Percentiles rank a stretch among this genome's conserved stretches.
These are phyloP conservation scores for Alitta virens DNA, from an alignment of 2,888 invertebrate species.

Conservation along the genomic window DNA sequence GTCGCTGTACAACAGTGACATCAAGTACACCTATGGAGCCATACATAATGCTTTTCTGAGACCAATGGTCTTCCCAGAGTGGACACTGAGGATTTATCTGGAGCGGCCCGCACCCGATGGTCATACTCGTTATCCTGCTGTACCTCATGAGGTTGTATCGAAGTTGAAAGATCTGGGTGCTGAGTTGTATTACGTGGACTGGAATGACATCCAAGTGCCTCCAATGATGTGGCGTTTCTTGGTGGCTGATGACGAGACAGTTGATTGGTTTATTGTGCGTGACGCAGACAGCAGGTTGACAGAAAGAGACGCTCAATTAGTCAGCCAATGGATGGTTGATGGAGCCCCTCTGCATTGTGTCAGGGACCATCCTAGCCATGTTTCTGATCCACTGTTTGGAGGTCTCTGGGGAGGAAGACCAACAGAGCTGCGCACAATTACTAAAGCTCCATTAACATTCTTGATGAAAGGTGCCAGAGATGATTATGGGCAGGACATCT, in stretches of 20 bases:
- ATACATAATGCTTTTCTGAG: constrained; percentile 28
- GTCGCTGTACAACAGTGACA: constrained; percentile 22
- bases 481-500: constrained; percentile 31
- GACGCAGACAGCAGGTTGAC: constrained; percentile 29
- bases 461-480: constrained; percentile 22
- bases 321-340: constrained; percentile 29
- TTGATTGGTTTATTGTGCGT: constrained; percentile 30
- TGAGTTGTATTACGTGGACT: constrained; percentile 25
- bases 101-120: constrained; percentile 17
- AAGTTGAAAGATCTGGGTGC: constrained; percentile 20
- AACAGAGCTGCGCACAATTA: constrained; percentile 18
- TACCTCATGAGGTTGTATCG: constrained; percentile 22
- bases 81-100: constrained; percentile 30
- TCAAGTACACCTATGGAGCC: constrained; percentile 26
- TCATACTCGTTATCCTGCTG: constrained; percentile 16
- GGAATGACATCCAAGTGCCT: constrained; percentile 17
- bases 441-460: constrained; percentile 24
- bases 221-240: constrained; percentile 37
- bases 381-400: constrained; percentile 28
- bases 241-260: constrained; percentile 30
- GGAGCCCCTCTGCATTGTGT: constrained; percentile 30
- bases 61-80: constrained; percentile 28
- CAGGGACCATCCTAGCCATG: constrained; percentile 34
- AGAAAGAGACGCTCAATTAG: constrained; percentile 28
- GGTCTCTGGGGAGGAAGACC: constrained; percentile 32